A percentile compares a stretch with the other conserved stretches of the same genome.
Conservation (phyloP, 2,113 vertebrate genomes). For the Corynorhinus townsendii region DNA sequence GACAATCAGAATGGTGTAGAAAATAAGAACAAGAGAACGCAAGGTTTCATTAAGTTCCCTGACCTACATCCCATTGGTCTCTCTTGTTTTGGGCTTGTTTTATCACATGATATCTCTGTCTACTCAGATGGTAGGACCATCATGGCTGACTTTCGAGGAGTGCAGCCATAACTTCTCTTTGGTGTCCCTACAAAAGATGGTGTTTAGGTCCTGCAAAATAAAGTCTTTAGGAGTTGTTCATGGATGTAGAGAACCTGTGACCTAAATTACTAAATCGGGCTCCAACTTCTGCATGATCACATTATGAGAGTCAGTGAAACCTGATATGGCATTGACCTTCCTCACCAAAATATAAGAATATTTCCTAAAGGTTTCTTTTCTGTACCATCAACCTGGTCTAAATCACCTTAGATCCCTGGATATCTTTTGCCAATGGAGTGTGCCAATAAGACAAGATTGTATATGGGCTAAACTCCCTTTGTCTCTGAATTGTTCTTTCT, state of each 20-base stretch:
- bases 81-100: not conserved
- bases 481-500: not conserved
- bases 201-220: not conserved
- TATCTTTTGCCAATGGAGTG: not conserved
- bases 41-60: too few species aligned
- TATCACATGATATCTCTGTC: not conserved
- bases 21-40: too few species aligned
- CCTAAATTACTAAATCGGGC: not conserved
- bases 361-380: not conserved
- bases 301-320: not conserved
- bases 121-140: too few species aligned
- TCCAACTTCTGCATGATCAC: not conserved
- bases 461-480: not conserved
- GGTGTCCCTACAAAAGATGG: accelerated
- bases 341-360: not conserved
- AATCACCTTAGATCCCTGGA: not conserved
- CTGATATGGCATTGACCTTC: not conserved
- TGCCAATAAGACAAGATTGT: not conserved
- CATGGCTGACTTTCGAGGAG: not conserved
- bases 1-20: not conserved
- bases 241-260: not conserved
- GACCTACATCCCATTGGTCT: not conserved
- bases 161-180: not conserved
- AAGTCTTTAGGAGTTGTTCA: not conserved
- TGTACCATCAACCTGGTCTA: not conserved